Conservation (phyloP, 2,797 vertebrate genomes). For the Psittacula derbiana region DNA sequence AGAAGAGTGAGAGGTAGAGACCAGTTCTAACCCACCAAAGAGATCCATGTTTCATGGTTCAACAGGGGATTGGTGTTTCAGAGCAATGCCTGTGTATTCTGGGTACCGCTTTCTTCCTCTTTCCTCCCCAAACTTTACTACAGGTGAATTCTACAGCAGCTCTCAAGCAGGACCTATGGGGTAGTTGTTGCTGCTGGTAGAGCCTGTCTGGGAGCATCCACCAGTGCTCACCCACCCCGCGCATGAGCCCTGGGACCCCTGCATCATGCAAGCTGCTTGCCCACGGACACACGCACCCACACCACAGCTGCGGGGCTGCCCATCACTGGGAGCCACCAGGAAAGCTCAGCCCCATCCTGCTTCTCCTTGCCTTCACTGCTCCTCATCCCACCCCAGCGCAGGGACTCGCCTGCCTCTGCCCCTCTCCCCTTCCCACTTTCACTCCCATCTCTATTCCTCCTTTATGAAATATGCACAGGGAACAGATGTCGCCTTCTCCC, state of each 20-base stretch:
- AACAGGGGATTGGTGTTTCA: background rate
- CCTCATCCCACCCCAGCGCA: background rate
- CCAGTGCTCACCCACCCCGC: fast-evolving
- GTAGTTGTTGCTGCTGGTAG: background rate
- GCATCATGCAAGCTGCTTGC: fast-evolving
- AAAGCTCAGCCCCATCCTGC: background rate
- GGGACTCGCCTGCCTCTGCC: background rate
- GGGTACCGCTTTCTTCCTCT: background rate
- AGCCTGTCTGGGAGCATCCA: background rate
- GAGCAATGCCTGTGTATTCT: fast-evolving
- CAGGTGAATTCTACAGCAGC: background rate
- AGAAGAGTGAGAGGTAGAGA: background rate
- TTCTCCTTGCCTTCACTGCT: background rate
- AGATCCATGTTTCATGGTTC: fast-evolving
- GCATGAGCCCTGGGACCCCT: fast-evolving
- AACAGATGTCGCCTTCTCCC: constrained; percentile 78
- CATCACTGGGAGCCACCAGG: fast-evolving
- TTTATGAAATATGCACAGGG: constrained; percentile 81
- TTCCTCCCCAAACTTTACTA: background rate
- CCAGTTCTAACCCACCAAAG: background rate
- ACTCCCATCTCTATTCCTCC: constrained; percentile 64
- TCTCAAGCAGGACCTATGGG: background rate
- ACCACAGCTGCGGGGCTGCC: background rate
- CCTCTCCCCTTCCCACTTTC: background rate
- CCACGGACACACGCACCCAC: fast-evolving